phyloP scores from a whole-genome alignment of 92 coral and sea anemone genomes.

The Phenganax marumi region DNA sequence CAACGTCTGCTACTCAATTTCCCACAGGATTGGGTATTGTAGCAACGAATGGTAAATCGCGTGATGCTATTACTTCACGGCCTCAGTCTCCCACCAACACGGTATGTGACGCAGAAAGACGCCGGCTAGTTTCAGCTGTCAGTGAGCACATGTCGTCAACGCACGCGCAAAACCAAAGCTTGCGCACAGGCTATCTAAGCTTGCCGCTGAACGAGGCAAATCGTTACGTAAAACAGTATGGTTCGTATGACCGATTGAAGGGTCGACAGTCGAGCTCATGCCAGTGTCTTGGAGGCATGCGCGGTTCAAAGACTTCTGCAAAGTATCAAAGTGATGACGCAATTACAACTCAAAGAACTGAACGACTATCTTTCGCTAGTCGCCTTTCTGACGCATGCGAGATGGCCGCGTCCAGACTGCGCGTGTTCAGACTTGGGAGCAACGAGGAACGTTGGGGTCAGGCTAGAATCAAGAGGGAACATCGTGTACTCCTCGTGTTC shows the following conservation, averaged over 20 bases:
- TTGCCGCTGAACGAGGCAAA: constrained; percentile 11
- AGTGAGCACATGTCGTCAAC: background rate
- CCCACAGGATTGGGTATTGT: background rate
- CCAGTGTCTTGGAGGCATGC: background rate
- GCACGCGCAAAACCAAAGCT: background rate
- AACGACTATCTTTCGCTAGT: background rate
- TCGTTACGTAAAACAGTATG: constrained; percentile 1
- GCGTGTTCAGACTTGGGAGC: constrained; percentile 3
- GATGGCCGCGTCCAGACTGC: constrained; percentile 26
- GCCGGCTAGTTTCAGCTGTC: background rate
- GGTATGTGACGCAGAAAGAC: background rate
- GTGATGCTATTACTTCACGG: background rate
- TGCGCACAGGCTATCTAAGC: background rate
- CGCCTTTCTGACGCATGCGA: constrained; percentile 26
- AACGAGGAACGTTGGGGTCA: constrained; percentile 36
- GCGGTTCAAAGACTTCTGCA: background rate
- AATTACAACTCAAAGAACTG: background rate
- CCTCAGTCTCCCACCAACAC: background rate
- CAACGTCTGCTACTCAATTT: background rate
- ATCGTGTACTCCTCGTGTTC: constrained; percentile 28
- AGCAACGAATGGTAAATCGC: background rate
- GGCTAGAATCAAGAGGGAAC: constrained; percentile 13
- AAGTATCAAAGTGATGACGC: constrained; percentile 3
- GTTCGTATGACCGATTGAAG: background rate
- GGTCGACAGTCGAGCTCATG: background rate